Evolutionary conservation across 37 sponge, comb jelly and placozoan genomes (phyloP).

Genomic region (Diacarnus erythraeanus): DNA sequence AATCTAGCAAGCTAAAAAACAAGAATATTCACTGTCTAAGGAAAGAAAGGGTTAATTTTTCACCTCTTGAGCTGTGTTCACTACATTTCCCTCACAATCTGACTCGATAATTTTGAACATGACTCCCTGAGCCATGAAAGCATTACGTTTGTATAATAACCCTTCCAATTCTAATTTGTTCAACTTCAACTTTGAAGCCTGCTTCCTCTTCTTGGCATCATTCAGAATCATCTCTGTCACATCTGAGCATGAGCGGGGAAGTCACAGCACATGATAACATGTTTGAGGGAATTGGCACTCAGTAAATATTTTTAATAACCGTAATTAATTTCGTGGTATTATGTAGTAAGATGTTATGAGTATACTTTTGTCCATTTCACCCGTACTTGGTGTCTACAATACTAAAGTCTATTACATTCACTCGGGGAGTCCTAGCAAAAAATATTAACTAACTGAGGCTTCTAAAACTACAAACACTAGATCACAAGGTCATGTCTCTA

Average conservation of each 20-base stretch:
- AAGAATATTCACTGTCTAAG: background rate
- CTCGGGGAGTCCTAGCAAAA: no score
- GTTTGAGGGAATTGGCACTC: no score
- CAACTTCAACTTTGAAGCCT: slow-evolving; percentile 5
- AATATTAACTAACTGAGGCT: no score
- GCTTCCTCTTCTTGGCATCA: slow-evolving; percentile 38
- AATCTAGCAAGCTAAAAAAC: background rate
- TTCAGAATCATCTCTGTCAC: slow-evolving; percentile 31
- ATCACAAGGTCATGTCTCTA: no score
- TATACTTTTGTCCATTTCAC: no score
- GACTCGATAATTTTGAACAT: slow-evolving; percentile 2
- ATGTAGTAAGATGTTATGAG: no score
- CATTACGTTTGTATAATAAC: slow-evolving; percentile 21
- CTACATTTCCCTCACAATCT: slow-evolving; percentile 18
- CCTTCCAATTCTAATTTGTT: slow-evolving; percentile 10
- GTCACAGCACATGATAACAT: no score
- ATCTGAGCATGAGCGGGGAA: slow-evolving; percentile 12
- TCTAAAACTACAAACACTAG: no score
- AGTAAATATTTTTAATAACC: no score
- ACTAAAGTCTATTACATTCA: no score
- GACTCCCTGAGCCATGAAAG: slow-evolving; percentile 34
- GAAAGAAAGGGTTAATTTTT: background rate
- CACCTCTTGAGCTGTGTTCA: slow-evolving; percentile 3
- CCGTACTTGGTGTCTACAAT: no score
- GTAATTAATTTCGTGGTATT: no score